A percentile compares a stretch with the other conserved stretches of the same genome.
Conservation (phyloP, 1,140 invertebrate species). For the Halesus radiatus region DNA sequence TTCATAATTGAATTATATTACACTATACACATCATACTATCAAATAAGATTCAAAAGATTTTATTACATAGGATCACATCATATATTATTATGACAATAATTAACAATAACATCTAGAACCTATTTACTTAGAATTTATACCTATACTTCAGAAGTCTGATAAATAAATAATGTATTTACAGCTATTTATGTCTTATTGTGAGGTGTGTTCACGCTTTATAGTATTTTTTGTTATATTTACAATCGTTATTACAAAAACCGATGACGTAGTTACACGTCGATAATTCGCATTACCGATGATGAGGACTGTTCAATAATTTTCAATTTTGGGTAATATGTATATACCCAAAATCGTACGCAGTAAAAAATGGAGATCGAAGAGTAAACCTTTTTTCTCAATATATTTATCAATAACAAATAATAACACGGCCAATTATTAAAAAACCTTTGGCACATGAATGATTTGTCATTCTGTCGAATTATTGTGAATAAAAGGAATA, state of each 20-base stretch:
- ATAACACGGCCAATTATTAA: neutral
- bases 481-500: too few species aligned
- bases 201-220: neutral
- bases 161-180: slow-evolving; percentile 27
- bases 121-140: too few species aligned
- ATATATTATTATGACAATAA: too few species aligned
- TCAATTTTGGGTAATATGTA: slow-evolving; percentile 6
- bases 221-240: neutral
- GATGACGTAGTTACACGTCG: neutral
- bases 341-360: slow-evolving; percentile 15
- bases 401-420: neutral
- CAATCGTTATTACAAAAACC: slow-evolving; percentile 6
- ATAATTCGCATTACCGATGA: slow-evolving; percentile 4
- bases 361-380: slow-evolving; percentile 17
- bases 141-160: neutral
- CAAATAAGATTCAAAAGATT: too few species aligned
- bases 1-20: too few species aligned
- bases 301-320: slow-evolving; percentile 32
- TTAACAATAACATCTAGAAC: too few species aligned
- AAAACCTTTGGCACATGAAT: too few species aligned
- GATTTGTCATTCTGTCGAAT: too few species aligned
- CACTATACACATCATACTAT: too few species aligned
- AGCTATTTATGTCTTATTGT: too few species aligned
- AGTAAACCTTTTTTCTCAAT: neutral
- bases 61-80: too few species aligned